phyloP scores from a whole-genome alignment of 2,888 invertebrate genomes.

The Temnothorax ravouxi region DNA sequence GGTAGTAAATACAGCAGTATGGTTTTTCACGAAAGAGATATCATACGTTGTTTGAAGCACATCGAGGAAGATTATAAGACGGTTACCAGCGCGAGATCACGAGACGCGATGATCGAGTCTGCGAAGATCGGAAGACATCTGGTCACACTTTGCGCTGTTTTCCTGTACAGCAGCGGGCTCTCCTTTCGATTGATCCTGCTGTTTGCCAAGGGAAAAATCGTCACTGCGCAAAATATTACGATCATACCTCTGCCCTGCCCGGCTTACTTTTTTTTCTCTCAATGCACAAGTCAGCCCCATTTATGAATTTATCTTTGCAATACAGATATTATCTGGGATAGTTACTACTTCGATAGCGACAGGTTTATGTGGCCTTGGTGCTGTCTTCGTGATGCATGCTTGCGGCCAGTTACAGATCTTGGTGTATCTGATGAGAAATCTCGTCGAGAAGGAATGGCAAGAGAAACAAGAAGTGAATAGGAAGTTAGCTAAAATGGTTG shows the following conservation, averaged over 20 bases:
- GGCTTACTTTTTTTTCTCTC: slow-evolving; percentile 61
- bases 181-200: slow-evolving; percentile 75
- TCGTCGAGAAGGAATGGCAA: slow-evolving; percentile 55
- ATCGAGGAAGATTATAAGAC: slow-evolving; percentile 72
- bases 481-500: slow-evolving; percentile 17
- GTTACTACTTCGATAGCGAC: slow-evolving; percentile 71
- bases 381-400: slow-evolving; percentile 72
- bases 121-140: slow-evolving; percentile 70
- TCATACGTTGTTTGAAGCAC: slow-evolving; percentile 68
- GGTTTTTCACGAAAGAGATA: slow-evolving; percentile 40
- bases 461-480: not conserved
- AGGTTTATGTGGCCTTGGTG: slow-evolving; percentile 71
- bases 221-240: slow-evolving; percentile 65
- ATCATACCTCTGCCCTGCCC: slow-evolving; percentile 71
- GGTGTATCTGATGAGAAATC: slow-evolving; percentile 58
- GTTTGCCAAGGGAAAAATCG: slow-evolving; percentile 64
- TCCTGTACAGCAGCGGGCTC: slow-evolving; percentile 74
- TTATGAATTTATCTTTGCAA: slow-evolving; percentile 72
- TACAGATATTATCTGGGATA: slow-evolving; percentile 72
- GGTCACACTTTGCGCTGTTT: slow-evolving; percentile 67
- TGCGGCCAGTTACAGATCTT: slow-evolving; percentile 75
- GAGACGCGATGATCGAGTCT: slow-evolving; percentile 67
- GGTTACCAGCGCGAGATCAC: slow-evolving; percentile 48
- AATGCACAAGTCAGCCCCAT: slow-evolving; percentile 67
- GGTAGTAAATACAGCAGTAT: slow-evolving; percentile 70